phyloP scores from a whole-genome alignment of 2,797 vertebrate genomes.

The Hemitrygon akajei region DNA sequence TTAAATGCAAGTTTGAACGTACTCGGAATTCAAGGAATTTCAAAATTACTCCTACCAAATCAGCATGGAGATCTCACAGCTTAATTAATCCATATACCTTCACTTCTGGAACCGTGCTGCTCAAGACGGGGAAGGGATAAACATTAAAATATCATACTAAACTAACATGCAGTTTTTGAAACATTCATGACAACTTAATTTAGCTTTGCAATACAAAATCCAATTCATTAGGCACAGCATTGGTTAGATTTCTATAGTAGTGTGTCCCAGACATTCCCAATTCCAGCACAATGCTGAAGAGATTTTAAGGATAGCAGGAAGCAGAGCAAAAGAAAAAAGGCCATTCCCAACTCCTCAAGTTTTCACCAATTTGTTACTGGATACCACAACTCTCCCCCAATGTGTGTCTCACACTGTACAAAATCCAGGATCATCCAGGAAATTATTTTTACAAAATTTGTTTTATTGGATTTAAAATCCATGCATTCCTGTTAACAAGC shows the following conservation, averaged over 20 bases:
- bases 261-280: neutral
- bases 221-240: neutral
- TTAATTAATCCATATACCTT: slow-evolving; percentile 30
- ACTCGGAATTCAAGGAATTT: neutral
- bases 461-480: neutral
- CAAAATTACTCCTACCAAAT: slow-evolving; percentile 28
- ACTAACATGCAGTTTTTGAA: neutral
- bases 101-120: slow-evolving; percentile 3
- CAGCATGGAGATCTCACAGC: neutral
- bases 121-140: slow-evolving; percentile 14
- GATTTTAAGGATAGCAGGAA: neutral
- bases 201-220: neutral
- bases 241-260: neutral
- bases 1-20: neutral
- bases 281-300: neutral
- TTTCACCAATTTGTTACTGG: slow-evolving; percentile 22
- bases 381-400: slow-evolving; percentile 9
- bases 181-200: neutral
- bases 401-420: neutral
- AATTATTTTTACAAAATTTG: neutral
- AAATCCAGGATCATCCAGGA: neutral
- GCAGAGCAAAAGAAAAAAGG: neutral
- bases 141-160: slow-evolving; percentile 22
- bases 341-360: slow-evolving; percentile 22
- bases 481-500: neutral